Evolutionary conservation across 2,888 invertebrate genomes (phyloP), one percentile per base, ranked within the genome.

Genomic region (Tiphia femorata): DNA sequence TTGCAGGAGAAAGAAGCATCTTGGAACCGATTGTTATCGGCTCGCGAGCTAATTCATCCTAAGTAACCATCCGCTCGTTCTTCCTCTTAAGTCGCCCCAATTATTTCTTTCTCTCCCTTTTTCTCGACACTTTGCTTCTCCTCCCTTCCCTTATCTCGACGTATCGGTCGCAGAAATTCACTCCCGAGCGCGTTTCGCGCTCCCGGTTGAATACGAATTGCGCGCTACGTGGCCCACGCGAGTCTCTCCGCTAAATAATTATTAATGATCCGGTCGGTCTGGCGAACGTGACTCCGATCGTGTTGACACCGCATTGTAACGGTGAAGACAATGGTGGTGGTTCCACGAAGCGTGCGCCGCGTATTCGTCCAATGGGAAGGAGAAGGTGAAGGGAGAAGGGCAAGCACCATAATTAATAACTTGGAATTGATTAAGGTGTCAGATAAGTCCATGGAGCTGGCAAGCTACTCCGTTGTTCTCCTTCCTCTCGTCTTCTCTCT

Each of bases 401-500:
- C 14, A 41, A 17, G 41, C 52, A 61, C 55, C 62, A 75, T 77
- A 78, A 78, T 76, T 78, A 75, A 76, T 81, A 44, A 44, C 43
- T 44, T 44, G 29, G 43, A 44, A 82, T 80, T 82, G 81, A 81
- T 82, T 81, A 82, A 81, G 80, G 80, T 80, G 82, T 81, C 81
- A 81, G 80, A 82, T 82, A 82, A 81, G 80, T 82, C 79, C 76
- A 81, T 80, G 78, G 80, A 78, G 76, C 73, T 65, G 64, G 60
- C 62, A 58, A 58, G 63, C 20, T 37, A 25, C 48, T n/a, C 20
- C 25, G 5, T 16, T 25, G 42, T 17, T 48, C 43, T 27, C 33
- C 19, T 66, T 33, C 43, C 56, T 53, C 46, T 54, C 58, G 55
- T 57, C 50, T 49, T 63, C 53, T 38, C 52, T 58, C 43, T 48